A percentile compares a stretch with the other conserved stretches of the same genome.
Evolutionary conservation across 2,113 vertebrate genomes (phyloP).

Genomic region (Stercorarius parasiticus): DNA sequence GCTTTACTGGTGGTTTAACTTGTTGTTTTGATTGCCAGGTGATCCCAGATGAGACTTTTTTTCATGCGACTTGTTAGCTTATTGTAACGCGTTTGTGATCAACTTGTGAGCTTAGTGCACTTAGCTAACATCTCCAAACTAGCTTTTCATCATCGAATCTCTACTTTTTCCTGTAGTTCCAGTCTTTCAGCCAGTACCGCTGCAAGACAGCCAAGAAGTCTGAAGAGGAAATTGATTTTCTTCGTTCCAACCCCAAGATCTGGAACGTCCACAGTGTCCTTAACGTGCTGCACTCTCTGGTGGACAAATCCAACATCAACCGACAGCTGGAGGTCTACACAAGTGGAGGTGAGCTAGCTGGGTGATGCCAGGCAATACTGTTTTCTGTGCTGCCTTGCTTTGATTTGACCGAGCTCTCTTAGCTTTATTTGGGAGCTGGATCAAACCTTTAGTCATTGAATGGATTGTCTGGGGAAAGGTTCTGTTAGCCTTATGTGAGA

Average conservation of each 20-base stretch:
- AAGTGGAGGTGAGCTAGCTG: constrained; percentile 85
- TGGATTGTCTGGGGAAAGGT: background rate
- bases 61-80: background rate
- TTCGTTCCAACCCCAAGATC: constrained; percentile 97
- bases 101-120: background rate
- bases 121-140: background rate
- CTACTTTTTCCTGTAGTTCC: constrained; percentile 81
- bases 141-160: background rate
- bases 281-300: constrained; percentile 95
- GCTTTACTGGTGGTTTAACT: background rate
- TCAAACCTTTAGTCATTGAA: background rate
- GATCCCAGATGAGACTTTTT: background rate
- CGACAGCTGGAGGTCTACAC: constrained; percentile 97
- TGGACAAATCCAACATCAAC: constrained; percentile 99
- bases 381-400: background rate
- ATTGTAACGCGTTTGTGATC: background rate
- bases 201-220: constrained; percentile 97
- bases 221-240: constrained; percentile 96
- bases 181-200: constrained; percentile 98
- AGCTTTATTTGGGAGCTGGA: background rate
- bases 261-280: constrained; percentile 99
- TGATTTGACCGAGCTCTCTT: background rate
- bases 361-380: background rate
- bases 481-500: background rate
- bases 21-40: background rate